phyloP scores from a whole-genome alignment of 2,113 vertebrate species.

The Recurvirostra avosetta region DNA sequence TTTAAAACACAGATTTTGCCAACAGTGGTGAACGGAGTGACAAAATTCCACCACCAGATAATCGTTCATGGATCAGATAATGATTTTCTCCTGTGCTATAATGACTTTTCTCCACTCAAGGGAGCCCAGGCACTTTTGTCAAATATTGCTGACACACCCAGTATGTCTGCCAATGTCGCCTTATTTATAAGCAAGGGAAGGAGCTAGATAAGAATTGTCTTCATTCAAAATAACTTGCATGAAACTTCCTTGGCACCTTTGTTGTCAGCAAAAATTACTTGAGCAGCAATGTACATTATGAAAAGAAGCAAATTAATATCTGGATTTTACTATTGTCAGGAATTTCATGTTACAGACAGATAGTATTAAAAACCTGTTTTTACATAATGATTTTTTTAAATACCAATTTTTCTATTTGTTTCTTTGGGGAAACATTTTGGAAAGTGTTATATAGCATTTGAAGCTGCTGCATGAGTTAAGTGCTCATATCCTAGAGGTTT shows the following conservation, averaged over 20 bases:
- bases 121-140: constrained; percentile 75
- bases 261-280: background rate
- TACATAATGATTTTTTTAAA: background rate
- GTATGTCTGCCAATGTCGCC: constrained; percentile 55
- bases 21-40: constrained; percentile 16
- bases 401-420: background rate
- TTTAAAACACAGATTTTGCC: constrained; percentile 57
- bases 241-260: background rate
- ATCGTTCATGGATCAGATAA: constrained; percentile 86
- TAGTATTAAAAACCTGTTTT: background rate
- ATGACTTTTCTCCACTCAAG: constrained; percentile 73
- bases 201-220: background rate
- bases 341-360: background rate
- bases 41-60: constrained; percentile 47
- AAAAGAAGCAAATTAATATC: background rate
- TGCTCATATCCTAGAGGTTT: background rate
- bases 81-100: constrained; percentile 78
- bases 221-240: background rate
- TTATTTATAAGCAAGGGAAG: background rate
- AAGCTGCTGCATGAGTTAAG: background rate
- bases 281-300: background rate
- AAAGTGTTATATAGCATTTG: background rate
- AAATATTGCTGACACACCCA: constrained; percentile 80
- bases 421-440: background rate
- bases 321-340: background rate